phyloP scores from a whole-genome alignment of 2,888 invertebrate species.

The Nasonovia ribisnigri region DNA sequence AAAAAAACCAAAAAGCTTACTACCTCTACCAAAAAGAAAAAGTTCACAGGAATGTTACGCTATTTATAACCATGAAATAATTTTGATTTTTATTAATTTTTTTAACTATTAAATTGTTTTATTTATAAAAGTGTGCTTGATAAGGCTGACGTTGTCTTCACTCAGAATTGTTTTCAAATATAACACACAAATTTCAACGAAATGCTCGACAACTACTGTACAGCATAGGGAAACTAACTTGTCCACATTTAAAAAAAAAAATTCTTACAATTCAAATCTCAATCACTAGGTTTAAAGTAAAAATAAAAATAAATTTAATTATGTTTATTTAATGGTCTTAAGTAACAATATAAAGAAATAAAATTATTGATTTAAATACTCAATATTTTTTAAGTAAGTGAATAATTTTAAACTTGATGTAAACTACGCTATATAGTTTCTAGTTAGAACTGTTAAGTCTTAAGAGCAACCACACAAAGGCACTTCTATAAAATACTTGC shows the following conservation, averaged over 20 bases:
- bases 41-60: too few species aligned
- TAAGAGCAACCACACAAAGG: background rate
- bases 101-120: too few species aligned
- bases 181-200: too few species aligned
- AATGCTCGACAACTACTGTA: too few species aligned
- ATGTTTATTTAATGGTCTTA: background rate
- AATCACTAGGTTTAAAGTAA: background rate
- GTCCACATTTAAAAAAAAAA: background rate
- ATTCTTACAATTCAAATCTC: background rate
- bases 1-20: too few species aligned
- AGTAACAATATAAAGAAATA: background rate
- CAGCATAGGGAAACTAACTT: too few species aligned
- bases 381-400: background rate
- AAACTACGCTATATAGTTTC: background rate
- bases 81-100: too few species aligned
- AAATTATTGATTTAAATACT: background rate
- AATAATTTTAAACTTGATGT: background rate
- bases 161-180: too few species aligned
- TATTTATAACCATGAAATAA: too few species aligned
- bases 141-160: too few species aligned
- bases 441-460: background rate
- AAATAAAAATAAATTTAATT: background rate
- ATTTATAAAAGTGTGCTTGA: too few species aligned
- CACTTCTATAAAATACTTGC: background rate
- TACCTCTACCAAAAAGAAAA: too few species aligned